These are phyloP conservation scores for Actias luna DNA, from an alignment of 2,888 invertebrate genomes.

Conservation along the genomic window DNA sequence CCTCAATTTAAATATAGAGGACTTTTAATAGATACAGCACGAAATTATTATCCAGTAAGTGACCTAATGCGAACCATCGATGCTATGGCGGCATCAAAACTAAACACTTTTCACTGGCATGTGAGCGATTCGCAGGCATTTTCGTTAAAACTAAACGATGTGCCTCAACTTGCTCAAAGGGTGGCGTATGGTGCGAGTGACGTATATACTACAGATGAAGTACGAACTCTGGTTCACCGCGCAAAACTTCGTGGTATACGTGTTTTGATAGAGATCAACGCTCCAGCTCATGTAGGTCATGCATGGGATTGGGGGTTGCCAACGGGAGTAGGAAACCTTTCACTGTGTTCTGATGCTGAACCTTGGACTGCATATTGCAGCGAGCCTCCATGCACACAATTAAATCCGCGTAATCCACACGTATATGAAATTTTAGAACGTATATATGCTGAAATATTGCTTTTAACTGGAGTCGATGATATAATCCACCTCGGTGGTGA, in stretches of 20 bases:
- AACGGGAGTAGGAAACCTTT: constrained; percentile 85
- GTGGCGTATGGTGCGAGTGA: constrained; percentile 91
- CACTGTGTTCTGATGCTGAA: constrained; percentile 87
- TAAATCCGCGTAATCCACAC: constrained; percentile 88
- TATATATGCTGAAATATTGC: constrained; percentile 87
- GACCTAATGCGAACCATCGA: constrained; percentile 87
- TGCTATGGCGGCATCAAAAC: constrained; percentile 93
- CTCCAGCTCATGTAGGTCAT: constrained; percentile 91
- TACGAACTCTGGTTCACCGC: constrained; percentile 87
- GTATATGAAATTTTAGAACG: constrained; percentile 86
- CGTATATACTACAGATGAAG: constrained; percentile 85
- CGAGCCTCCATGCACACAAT: constrained; percentile 91
- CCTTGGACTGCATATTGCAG: constrained; percentile 87
- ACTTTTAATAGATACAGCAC: constrained; percentile 92
- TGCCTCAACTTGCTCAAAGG: constrained; percentile 87
- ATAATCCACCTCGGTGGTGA: constrained; percentile 90
- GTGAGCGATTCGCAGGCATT: constrained; percentile 94
- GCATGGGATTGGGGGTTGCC: constrained; percentile 90
- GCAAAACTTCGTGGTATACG: constrained; percentile 91
- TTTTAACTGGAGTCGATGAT: constrained; percentile 88
- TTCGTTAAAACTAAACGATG: constrained; percentile 88
- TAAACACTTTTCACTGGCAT: constrained; percentile 97
- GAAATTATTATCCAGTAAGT: constrained; percentile 90
- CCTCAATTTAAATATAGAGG: constrained; percentile 91
- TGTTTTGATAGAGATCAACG: constrained; percentile 92